These are phyloP conservation scores for Vombatus ursinus DNA, from an alignment of 2,113 vertebrate species.

Conservation along the genomic window DNA sequence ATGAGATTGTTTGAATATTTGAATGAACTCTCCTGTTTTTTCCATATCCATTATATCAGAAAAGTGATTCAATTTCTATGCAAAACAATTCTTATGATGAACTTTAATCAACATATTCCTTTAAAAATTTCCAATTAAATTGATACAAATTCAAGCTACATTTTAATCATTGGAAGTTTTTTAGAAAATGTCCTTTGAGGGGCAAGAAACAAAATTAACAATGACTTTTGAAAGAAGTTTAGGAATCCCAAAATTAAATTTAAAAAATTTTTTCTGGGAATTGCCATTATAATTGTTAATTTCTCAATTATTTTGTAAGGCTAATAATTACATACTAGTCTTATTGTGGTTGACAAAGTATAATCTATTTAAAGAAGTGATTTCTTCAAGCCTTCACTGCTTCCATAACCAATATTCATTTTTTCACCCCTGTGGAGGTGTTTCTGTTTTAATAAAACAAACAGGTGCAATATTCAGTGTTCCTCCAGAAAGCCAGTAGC, in stretches of 20 bases:
- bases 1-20: background rate
- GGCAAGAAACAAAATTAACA: fast-evolving
- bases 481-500: conserved; percentile 69
- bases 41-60: conserved; percentile 3
- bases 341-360: conserved; percentile 81
- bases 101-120: conserved; percentile 69
- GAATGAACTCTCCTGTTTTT: background rate
- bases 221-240: conserved; percentile 33
- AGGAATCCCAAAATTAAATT: conserved; percentile 73
- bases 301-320: conserved; percentile 80
- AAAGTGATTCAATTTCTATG: conserved; percentile 40
- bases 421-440: conserved; percentile 70
- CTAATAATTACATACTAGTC: conserved; percentile 83
- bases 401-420: conserved; percentile 55
- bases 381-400: conserved; percentile 66
- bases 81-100: conserved; percentile 55
- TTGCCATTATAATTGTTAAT: conserved; percentile 83
- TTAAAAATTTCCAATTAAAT: conserved; percentile 53
- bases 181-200: conserved; percentile 70
- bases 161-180: conserved; percentile 75
- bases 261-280: conserved; percentile 71
- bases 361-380: conserved; percentile 78
- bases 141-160: conserved; percentile 57
- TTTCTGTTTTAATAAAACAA: conserved; percentile 72
- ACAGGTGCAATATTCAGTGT: conserved; percentile 73